Base-by-base conservation (phyloP, 1,140 invertebrate species). In the Samia ricini region DNA sequence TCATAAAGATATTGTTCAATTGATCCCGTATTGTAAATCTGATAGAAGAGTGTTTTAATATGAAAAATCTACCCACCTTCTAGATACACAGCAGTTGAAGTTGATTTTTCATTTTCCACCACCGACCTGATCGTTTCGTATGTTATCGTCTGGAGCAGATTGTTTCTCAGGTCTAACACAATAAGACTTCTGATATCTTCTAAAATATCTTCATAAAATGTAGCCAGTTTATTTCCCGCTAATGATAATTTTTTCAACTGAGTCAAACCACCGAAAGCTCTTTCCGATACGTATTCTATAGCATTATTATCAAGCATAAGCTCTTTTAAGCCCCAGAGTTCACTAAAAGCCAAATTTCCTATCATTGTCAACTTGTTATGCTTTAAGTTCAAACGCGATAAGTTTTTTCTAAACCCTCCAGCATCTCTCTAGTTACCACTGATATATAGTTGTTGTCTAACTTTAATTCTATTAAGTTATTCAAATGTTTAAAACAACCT, bases 291-390 rank as follows among this genome's bases (percentile, higher is more conserved):
- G 61, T 85, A 90, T 63, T 90, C 88, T 68, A 91, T 84, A 22
- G 91, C 91, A 83, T 97, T 97, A 63, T 93, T 92, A 76, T 95
- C 95, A 60, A 97, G 81, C 64, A 95, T 92, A 65, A 97, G 90
- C 61, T 95, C 94, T 68, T 93, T 91, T 4, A 97, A 75, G 60
- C 84, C 93, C 93, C 76, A 93, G 75, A 96, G 89, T 71, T 96
- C 95, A 2, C 93, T 92, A 82, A 97, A 97, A 15, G 93, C 94
- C 42, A 93, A 92, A 54, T 95, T 94, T 2, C 94, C 94, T 42
- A 97, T 92, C 81, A 94, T 94, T 23, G 93, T 92, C 56, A 97
- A 90, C 62, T 92, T 91, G 81, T 97, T 97, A 29, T 91, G 90
- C 7, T 93, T 92, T 58, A 96, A 85, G 70, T 95, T 93, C 8